These are phyloP conservation scores for Drosophila sp. DNA, from an alignment of 1,140 invertebrate genomes.

Conservation along the genomic window DNA sequence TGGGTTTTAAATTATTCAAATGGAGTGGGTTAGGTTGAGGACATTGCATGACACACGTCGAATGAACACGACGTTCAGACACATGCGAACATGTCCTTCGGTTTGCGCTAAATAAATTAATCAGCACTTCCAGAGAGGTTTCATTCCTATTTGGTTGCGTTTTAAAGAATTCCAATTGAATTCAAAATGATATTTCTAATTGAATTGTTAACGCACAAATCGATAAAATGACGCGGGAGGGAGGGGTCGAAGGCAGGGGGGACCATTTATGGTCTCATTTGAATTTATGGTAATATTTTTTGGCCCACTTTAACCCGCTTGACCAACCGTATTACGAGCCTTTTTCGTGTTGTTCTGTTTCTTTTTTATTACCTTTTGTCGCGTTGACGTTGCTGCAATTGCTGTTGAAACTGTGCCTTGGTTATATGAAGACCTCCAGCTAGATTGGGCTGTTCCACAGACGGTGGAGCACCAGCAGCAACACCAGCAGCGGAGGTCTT, in stretches of 20 bases:
- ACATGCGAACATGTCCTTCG: slow-evolving; percentile 44
- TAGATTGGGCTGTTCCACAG: slow-evolving; percentile 50
- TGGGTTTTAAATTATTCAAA: slow-evolving; percentile 73
- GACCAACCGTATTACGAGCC: slow-evolving; percentile 7
- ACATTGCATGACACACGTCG: slow-evolving; percentile 61
- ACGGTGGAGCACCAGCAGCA: neutral
- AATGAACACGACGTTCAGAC: slow-evolving; percentile 31
- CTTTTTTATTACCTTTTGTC: slow-evolving; percentile 69
- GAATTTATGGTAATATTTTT: slow-evolving; percentile 71
- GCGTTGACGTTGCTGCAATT: slow-evolving; percentile 68
- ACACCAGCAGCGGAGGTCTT: slow-evolving; percentile 20
- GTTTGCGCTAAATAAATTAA: slow-evolving; percentile 66
- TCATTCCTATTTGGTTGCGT: neutral
- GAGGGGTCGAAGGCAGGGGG: neutral
- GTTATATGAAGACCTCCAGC: slow-evolving; percentile 73
- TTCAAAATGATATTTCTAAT: slow-evolving; percentile 48
- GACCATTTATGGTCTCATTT: slow-evolving; percentile 43
- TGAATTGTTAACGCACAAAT: slow-evolving; percentile 64
- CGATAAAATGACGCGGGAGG: slow-evolving; percentile 39
- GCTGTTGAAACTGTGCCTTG: slow-evolving; percentile 78
- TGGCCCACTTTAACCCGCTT: slow-evolving; percentile 42
- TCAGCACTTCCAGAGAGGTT: slow-evolving; percentile 38
- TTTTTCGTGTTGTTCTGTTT: neutral
- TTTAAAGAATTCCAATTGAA: slow-evolving; percentile 15
- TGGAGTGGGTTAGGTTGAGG: slow-evolving; percentile 19